Base-by-base conservation (phyloP, 1,140 invertebrate species). In the Bursaphelenchus mucronatus region DNA sequence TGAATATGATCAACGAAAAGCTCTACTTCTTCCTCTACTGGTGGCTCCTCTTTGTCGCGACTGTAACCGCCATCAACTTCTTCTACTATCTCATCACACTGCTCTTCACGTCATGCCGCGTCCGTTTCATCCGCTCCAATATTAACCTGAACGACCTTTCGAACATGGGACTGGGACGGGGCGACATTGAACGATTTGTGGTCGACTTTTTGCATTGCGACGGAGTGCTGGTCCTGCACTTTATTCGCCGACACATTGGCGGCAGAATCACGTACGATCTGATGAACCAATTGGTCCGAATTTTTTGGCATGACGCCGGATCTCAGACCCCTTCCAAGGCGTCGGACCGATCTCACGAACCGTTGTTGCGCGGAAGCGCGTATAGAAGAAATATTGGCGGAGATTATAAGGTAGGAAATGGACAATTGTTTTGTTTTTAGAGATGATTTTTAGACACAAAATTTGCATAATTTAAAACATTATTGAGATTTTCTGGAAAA, bases 1-100 rank as follows among this genome's bases (percentile, higher is more conserved):
- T 78, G 64, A 78, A 78, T 54, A 76, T 78, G 73, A 78, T 78
- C 63, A 78, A 78, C 47, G 76, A 80, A 61, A 80, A 81, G 62
- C 50, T 80, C 19, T 80, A 76, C 63, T 70, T 80, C 43, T 78
- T 80, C 50, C 66, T 81, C 15, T 78, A 71, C 59, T 75, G 72
- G 45, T 81, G 79, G 80, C 59, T 79, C 45, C 46, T 74, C 19
- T 68, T 80, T 52, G 57, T 80, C 15, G 69, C 54, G 10, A 55
- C 67, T 44, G 63, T 74, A 1, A 76, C 75, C 6, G 10, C 74
- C 5, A 10, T 71, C 40, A 78, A 78, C 64, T 75, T 80, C 59
- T 46, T 80, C 62, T 80, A 73, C 61, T 76, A 78, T 51, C 43
- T 80, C 19, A 13, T 76, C 39, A 50, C 66, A 13, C n/a, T 74